phyloP scores from a whole-genome alignment of 2,888 invertebrate genomes.

The Chironomus riparius region DNA sequence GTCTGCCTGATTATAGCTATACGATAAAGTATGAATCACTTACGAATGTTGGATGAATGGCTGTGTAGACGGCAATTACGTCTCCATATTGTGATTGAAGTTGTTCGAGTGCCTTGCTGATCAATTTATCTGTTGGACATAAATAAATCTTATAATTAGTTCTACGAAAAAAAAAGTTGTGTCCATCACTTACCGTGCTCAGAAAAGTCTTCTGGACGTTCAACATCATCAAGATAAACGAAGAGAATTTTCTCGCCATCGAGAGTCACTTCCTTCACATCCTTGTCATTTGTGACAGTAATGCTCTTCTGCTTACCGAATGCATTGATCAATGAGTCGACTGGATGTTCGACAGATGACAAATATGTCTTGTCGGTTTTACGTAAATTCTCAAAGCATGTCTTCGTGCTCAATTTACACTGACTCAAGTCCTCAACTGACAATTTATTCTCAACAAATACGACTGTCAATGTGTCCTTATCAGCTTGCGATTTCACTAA shows the following conservation, averaged over 20 bases:
- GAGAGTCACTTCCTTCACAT: background rate
- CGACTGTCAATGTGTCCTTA: constrained; percentile 9
- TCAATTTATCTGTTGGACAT: background rate
- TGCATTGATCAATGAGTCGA: background rate
- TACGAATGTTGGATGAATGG: constrained; percentile 44
- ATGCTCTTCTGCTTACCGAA: background rate
- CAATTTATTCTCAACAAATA: constrained; percentile 20
- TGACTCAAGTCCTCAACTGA: constrained; percentile 43
- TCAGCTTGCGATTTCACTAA: constrained; percentile 12
- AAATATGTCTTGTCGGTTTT: constrained; percentile 46
- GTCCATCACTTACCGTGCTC: constrained; percentile 14
- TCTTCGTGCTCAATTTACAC: constrained; percentile 36
- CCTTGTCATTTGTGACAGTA: background rate
- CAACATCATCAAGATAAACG: constrained; percentile 8
- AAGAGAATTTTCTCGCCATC: constrained; percentile 6
- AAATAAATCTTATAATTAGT: no score
- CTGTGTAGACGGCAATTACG: constrained; percentile 51
- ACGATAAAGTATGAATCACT: background rate
- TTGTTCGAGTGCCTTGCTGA: background rate
- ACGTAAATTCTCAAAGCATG: constrained; percentile 42
- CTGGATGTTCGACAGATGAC: constrained; percentile 48
- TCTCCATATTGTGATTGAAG: constrained; percentile 37
- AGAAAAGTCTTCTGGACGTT: background rate
- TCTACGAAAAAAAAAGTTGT: background rate
- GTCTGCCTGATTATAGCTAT: no score